Base-by-base conservation (phyloP, 1,140 invertebrate genomes). In the Cyclina sinensis region DNA sequence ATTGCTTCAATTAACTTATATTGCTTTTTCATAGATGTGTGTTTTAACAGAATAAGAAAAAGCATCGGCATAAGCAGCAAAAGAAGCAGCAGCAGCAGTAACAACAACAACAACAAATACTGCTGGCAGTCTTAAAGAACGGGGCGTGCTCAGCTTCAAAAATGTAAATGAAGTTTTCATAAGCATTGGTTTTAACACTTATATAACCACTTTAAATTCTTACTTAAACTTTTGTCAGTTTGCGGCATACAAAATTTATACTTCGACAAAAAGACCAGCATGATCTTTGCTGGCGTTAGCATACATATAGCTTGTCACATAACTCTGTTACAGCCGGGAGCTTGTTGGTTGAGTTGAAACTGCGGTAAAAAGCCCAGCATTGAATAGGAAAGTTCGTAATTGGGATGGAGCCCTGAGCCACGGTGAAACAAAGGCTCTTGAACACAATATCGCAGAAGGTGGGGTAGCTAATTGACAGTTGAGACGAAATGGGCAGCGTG, bases 401-500 rank as follows among this genome's bases (percentile, higher is more conserved):
- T 84, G 81, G 62, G 46, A 51, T 37, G 32, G 57, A 35, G 83
- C 83, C 83, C 68, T 27, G 83, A 76, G 83, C 70, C n/a, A 59
- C 1, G 16, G 9, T 21, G 68, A 76, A 76, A 86, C 83, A 86
- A 86, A 86, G 83, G 30, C 65, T 16, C 43, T 30, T 24, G 51
- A 59, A 86, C 21, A 86, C 83, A 86, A 86, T 70, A 86, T 54
- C 68, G 43, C 83, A 59, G 83, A 59, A 76, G 83, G 83, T 57
- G 83, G 68, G 43, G 16, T 32, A 30, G 48, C 68, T 86, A 86
- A 86, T 86, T 86, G 83, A 86, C 68, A 76, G 35, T 24, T 35
- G 37, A 46, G 35, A 51, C 39, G 73, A 86, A 86, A 86, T 86
- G 83, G 83, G 59, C 83, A 86, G 83, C 83, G 83, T 86, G 83